phyloP scores from a whole-genome alignment of 2,888 invertebrate genomes.

The Matsumyia berberina region DNA sequence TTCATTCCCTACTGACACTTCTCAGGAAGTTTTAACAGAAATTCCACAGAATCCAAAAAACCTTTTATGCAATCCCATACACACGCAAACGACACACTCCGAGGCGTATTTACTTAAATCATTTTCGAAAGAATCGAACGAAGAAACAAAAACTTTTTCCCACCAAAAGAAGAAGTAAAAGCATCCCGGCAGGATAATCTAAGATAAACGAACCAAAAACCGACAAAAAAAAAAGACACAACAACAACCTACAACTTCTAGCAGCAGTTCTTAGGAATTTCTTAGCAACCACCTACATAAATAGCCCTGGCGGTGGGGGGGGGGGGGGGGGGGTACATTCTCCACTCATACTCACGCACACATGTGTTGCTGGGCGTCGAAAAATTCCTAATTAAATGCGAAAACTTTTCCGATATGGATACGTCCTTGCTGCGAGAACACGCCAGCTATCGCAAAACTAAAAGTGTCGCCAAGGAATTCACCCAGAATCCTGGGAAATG shows the following conservation, averaged over 20 bases:
- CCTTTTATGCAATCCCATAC: not conserved
- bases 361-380: conserved; percentile 46
- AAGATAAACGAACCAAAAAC: conserved; percentile 50
- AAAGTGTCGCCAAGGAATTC: conserved; percentile 68
- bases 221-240: conserved; percentile 13
- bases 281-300: conserved; percentile 14
- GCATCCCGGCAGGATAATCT: conserved; percentile 56
- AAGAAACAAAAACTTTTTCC: conserved; percentile 48
- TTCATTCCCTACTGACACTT: not conserved
- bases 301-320: no score
- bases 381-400: conserved; percentile 75
- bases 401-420: conserved; percentile 71
- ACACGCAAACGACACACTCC: not conserved
- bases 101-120: conserved; percentile 10
- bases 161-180: conserved; percentile 21
- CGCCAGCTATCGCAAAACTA: conserved; percentile 47
- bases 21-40: not conserved
- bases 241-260: conserved; percentile 5
- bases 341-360: not conserved
- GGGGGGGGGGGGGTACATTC: not conserved
- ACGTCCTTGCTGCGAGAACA: conserved; percentile 30
- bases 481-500: conserved; percentile 16
- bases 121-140: conserved; percentile 55
- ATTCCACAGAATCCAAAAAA: not conserved
- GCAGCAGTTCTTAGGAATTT: conserved; percentile 52